A percentile compares a stretch with the other conserved stretches of the same genome.
Conservation (phyloP, 2,797 vertebrate genomes). For the Crenuchus spilurus region DNA sequence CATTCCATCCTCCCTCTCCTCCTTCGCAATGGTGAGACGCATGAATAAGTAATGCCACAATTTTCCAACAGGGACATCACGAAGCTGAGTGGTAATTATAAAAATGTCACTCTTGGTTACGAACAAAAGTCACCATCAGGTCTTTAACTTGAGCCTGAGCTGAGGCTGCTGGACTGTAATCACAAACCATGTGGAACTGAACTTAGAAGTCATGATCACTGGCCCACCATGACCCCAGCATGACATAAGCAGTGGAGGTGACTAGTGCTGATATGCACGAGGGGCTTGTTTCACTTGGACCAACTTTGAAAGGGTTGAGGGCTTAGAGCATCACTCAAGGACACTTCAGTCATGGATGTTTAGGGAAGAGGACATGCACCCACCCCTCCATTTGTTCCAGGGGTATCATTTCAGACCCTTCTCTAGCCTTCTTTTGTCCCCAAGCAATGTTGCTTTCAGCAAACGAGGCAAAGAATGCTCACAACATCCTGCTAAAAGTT, state of each 20-base stretch:
- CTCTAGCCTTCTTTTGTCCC: no score
- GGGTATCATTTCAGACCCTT: no score
- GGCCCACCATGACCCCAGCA: not conserved
- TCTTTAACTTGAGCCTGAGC: conserved; percentile 33
- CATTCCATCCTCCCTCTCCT: not conserved
- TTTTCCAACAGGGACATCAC: conserved; percentile 61
- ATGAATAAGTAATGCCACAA: conserved; percentile 70
- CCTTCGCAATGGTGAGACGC: conserved; percentile 22
- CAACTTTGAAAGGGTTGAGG: no score
- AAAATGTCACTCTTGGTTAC: conserved; percentile 72
- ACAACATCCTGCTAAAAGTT: no score
- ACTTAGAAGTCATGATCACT: not conserved
- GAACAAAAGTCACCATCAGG: conserved; percentile 54
- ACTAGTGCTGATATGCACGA: no score
- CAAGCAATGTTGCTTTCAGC: no score
- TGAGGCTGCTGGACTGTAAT: conserved; percentile 22
- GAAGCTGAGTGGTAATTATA: conserved; percentile 70
- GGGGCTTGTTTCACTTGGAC: no score
- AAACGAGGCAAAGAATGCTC: no score
- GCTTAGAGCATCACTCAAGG: no score
- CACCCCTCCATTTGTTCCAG: no score
- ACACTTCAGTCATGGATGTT: no score
- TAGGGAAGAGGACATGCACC: no score
- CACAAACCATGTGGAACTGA: not conserved
- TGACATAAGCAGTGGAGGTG: not conserved